Evolutionary conservation across 2,888 invertebrate genomes (phyloP), one percentile per base, ranked within the genome.

Genomic region (Atethmia centrago): DNA sequence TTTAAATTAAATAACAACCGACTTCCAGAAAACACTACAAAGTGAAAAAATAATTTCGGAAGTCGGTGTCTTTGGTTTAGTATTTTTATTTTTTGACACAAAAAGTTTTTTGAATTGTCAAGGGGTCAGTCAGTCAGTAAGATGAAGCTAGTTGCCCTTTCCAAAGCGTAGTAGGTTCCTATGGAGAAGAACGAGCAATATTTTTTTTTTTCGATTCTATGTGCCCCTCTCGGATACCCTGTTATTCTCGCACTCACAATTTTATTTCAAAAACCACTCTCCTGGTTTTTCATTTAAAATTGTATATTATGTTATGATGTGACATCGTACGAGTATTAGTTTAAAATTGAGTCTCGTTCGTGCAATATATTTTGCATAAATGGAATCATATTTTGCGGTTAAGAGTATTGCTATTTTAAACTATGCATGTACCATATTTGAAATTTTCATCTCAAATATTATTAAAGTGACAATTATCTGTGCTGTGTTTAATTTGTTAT

Each of bases 361-460:
- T 67, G 74, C 63, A 64, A 64, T 79, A 61, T 59, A 49, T 70
- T 79, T 74, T 80, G 64, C 69, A 80, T 80, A 79, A 74, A 74
- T 80, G 80, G 45, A 62, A 62, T 80, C 56, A 66, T 51, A 80
- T 80, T 80, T 66, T 80, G 80, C 42, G 31, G 65, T 70, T 40
- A 42, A 62, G 65, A 65, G 49, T 70, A 73, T 74, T 40, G 42
- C 47, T 42, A 53, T 71, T 59, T 74, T 59, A 71, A 55, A 61
- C 56, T 74, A 64, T 64, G 36, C 58, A 79, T 58, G 58, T 42
- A 40, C 40, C 40, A 40, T 40, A 31, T 79, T 53, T 72, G 42
- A 73, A 47, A 76, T 56, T 65, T 53, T 49, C 16, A 62, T 55
- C 45, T 55, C 49, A 31, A 79, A 53, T 71, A 53, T 21, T 62